Evolutionary conservation across 1,140 invertebrate genomes (phyloP), one percentile per base, ranked within the genome.

Genomic region (Sminthurides bifidus): DNA sequence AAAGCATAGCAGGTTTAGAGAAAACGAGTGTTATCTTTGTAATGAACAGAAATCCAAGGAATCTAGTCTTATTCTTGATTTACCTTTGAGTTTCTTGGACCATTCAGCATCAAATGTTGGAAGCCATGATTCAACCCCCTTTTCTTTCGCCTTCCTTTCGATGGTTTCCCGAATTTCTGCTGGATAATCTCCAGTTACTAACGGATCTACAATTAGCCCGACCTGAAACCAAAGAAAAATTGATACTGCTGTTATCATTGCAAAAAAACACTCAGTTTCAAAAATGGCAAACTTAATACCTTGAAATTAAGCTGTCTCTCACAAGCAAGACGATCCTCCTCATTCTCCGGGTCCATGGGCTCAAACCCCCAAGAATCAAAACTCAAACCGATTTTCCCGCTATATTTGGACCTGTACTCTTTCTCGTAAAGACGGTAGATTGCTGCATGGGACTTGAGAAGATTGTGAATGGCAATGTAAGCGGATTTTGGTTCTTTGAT

Each of bases 131-230:
- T 65, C 69, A 0, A 63, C 30, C 44, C 76, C 73, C 63, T 81
- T 74, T 4, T 66, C 56, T 24, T 58, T 67, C 64, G 78, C 82
- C 48, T 75, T 79, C 3, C 56, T 65, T 5, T 67, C 75, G 48
- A 81, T 70, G 37, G 70, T 72, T 26, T 76, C 66, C 56, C 75
- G 77, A 68, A 83, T 73, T 24, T 77, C 68, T 51, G 68, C 58
- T 2, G 81, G 80, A 65, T 80, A 83, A 27, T 48, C 41, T 31
- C 53, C 53, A 27, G 19, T 46, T 24, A 48, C 30, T 4, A 55
- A 21, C 8, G 53, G 53, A 48, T 30, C 31, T 6, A 14, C 43
- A 24, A 48, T 29, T 23, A 27, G 30, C 24, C 53, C 53, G 15
- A 46, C 29, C 44, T 54, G 40, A n/a, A n/a, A n/a, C n/a, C n/a